phyloP scores from a whole-genome alignment of 2,113 vertebrate species.

The Burhinus bistriatus region DNA sequence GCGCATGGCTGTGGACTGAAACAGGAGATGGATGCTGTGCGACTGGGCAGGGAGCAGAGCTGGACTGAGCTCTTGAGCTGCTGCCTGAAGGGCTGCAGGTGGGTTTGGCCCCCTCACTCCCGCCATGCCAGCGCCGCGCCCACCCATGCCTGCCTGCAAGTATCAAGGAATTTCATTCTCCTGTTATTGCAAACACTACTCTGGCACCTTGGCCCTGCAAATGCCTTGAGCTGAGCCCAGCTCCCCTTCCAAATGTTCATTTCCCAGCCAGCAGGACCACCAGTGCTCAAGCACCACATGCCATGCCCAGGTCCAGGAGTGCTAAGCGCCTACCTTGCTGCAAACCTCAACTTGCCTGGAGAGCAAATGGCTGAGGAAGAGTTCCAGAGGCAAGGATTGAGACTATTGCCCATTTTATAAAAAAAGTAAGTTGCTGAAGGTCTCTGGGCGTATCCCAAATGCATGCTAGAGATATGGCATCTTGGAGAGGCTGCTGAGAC shows the following conservation, averaged over 20 bases:
- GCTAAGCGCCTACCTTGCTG: not conserved
- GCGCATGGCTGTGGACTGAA: not conserved
- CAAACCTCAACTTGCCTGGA: not conserved
- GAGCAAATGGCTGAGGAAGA: not conserved
- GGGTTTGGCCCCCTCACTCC: not conserved
- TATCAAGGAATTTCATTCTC: too few species aligned
- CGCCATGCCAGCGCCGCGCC: fast-evolving
- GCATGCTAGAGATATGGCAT: not conserved
- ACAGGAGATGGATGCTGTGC: not conserved
- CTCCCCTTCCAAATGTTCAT: not conserved
- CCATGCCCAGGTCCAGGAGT: not conserved
- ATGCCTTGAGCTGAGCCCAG: not conserved
- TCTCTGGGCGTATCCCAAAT: not conserved
- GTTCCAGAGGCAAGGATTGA: not conserved
- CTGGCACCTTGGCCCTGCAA: not conserved
- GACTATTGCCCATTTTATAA: not conserved
- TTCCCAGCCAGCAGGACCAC: not conserved
- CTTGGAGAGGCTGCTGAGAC: not conserved
- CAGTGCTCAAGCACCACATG: fast-evolving
- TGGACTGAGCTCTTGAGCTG: not conserved
- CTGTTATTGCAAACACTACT: not conserved
- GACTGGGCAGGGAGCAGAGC: not conserved
- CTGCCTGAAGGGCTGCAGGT: not conserved
- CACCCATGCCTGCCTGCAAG: too few species aligned
- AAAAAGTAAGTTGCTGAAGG: not conserved